These are phyloP conservation scores for Theonella swinhoei DNA, from an alignment of 37 sponge, comb jelly and placozoan genomes.

Conservation along the genomic window DNA sequence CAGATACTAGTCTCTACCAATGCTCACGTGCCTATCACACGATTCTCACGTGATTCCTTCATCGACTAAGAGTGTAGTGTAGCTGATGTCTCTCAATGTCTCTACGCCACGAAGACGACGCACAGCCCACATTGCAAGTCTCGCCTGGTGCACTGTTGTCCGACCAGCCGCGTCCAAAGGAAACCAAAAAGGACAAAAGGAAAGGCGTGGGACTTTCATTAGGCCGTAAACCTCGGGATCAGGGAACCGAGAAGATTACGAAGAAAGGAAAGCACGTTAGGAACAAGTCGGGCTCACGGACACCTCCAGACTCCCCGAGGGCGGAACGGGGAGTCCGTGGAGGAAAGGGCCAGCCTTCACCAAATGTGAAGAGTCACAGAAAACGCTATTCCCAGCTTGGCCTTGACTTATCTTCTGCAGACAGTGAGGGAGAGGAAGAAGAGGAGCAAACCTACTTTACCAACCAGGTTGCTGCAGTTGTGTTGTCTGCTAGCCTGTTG, in stretches of 20 bases:
- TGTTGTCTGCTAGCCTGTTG: not conserved
- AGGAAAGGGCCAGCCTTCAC: slow-evolving; percentile 25
- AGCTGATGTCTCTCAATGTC: too few species aligned
- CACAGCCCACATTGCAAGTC: not conserved
- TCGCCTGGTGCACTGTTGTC: not conserved
- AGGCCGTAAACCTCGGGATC: slow-evolving; percentile 11
- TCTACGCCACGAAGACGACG: slow-evolving; percentile 22
- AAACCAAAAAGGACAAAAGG: not conserved
- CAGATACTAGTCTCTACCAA: not conserved
- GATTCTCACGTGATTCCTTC: not conserved
- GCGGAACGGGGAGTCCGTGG: not conserved
- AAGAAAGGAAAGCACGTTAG: slow-evolving; percentile 32
- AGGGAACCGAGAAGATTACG: slow-evolving; percentile 4
- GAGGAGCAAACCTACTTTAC: not conserved
- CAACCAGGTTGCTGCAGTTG: not conserved
- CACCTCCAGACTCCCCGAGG: slow-evolving; percentile 54
- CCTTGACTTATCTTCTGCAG: not conserved
- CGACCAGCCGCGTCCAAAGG: not conserved
- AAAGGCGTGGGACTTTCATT: not conserved
- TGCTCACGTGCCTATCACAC: slow-evolving; percentile 22
- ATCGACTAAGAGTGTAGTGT: too few species aligned
- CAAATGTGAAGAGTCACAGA: slow-evolving; percentile 36
- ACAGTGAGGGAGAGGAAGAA: not conserved
- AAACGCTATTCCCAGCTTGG: slow-evolving; percentile 52
- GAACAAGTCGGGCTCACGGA: slow-evolving; percentile 16